A percentile compares a stretch with the other conserved stretches of the same genome.
Evolutionary conservation across 2,797 vertebrate genomes (phyloP).

Genomic region (Phoxinus dragarum): DNA sequence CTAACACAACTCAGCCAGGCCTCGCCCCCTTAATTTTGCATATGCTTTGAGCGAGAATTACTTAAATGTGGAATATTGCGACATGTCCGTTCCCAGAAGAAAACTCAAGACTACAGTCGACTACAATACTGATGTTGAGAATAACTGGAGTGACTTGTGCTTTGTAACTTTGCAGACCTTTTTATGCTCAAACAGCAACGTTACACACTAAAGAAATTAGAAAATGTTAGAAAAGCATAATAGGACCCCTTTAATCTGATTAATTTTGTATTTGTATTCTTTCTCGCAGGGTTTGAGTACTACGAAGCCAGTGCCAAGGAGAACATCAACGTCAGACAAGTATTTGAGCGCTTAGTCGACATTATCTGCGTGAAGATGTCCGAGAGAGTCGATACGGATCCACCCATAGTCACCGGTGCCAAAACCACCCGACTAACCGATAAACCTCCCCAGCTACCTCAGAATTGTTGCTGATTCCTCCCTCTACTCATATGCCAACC

Average conservation of each 20-base stretch:
- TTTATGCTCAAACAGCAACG: too few relatives aligned
- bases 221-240: neutral
- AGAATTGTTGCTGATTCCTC: conserved; percentile 90
- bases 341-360: conserved; percentile 94
- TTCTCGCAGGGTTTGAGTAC: conserved; percentile 89
- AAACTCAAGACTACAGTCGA: neutral
- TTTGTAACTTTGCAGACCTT: too few relatives aligned
- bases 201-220: neutral
- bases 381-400: conserved; percentile 88
- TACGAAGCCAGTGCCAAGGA: conserved; percentile 97
- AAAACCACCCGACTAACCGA: conserved; percentile 89
- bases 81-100: neutral
- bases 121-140: neutral
- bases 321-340: conserved; percentile 95
- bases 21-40: neutral
- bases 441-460: conserved; percentile 86
- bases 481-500: conserved; percentile 10
- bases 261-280: neutral
- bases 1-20: neutral
- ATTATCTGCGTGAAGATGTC: conserved; percentile 98
- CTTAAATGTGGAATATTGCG: neutral
- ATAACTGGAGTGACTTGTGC: too few relatives aligned
- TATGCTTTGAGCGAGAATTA: neutral
- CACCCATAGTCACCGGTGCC: conserved; percentile 76
- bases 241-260: neutral